These are phyloP conservation scores for Patella depressa DNA, from an alignment of 2,888 invertebrate species.

Conservation along the genomic window DNA sequence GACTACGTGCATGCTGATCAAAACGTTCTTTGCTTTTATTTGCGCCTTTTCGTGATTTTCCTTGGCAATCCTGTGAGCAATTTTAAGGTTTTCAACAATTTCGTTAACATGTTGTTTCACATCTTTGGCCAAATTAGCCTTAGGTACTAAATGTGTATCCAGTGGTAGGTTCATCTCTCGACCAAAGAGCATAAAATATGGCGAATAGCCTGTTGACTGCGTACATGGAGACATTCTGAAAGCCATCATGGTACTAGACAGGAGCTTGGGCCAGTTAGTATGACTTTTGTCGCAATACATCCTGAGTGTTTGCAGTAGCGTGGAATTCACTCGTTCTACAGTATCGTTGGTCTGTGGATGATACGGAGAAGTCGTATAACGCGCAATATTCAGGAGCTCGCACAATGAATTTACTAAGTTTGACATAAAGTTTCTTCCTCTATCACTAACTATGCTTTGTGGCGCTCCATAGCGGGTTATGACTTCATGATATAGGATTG, in stretches of 20 bases:
- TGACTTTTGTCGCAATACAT: slow-evolving; percentile 34
- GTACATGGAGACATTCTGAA: slow-evolving; percentile 36
- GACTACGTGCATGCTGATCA: slow-evolving; percentile 27
- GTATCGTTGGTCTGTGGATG: slow-evolving; percentile 40
- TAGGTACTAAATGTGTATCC: slow-evolving; percentile 32
- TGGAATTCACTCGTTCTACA: slow-evolving; percentile 39
- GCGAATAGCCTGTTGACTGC: slow-evolving; percentile 37
- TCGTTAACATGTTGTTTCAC: slow-evolving; percentile 30
- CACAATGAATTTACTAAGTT: slow-evolving; percentile 37
- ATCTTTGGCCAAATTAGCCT: slow-evolving; percentile 31
- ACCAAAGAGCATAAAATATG: slow-evolving; percentile 37
- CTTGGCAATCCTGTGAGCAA: slow-evolving; percentile 22
- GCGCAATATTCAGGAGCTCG: slow-evolving; percentile 37
- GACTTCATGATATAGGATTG: slow-evolving; percentile 37
- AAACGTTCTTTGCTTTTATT: slow-evolving; percentile 21
- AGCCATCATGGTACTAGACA: slow-evolving; percentile 44
- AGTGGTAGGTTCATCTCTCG: slow-evolving; percentile 35
- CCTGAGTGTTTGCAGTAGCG: slow-evolving; percentile 38
- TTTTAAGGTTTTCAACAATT: slow-evolving; percentile 22
- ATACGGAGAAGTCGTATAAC: slow-evolving; percentile 35
- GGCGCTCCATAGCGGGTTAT: slow-evolving; percentile 42
- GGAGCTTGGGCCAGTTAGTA: slow-evolving; percentile 33
- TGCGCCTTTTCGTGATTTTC: slow-evolving; percentile 22
- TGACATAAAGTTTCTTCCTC: slow-evolving; percentile 40
- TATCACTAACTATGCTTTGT: slow-evolving; percentile 34